Conservation (phyloP, 2,797 vertebrate species). For the Mus minutoides region DNA sequence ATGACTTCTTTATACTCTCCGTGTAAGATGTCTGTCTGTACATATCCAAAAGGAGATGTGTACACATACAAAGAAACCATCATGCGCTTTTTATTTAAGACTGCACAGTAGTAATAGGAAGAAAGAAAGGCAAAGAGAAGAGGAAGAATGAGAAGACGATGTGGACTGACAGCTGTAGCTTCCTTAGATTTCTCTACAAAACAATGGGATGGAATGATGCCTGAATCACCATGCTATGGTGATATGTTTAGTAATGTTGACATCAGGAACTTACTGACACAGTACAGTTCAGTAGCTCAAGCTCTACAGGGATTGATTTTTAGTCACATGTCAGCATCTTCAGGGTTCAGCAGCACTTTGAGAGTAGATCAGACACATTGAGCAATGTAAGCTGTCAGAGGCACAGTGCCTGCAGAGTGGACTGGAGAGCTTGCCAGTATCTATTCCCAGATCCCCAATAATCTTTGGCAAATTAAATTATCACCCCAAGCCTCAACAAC, state of each 20-base stretch:
- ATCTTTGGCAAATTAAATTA: slow-evolving; percentile 18
- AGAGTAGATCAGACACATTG: accelerated
- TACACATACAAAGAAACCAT: neutral
- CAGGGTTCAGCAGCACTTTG: neutral
- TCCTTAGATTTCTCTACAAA: neutral
- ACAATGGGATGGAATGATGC: neutral
- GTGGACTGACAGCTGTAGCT: neutral
- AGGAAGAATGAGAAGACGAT: neutral
- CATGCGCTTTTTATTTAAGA: neutral
- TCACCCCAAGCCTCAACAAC: neutral
- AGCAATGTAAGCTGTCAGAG: accelerated
- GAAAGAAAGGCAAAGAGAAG: neutral
- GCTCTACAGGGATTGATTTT: accelerated
- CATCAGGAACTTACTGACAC: too few relatives aligned
- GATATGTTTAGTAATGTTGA: neutral
- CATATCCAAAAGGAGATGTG: neutral
- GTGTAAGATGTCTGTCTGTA: neutral
- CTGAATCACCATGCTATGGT: neutral
- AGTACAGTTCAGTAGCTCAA: neutral
- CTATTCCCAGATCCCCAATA: neutral
- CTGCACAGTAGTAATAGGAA: neutral
- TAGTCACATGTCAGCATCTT: too few relatives aligned
- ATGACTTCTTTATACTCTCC: neutral
- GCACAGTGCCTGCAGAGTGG: neutral
- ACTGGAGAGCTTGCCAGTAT: neutral